phyloP scores from a whole-genome alignment of 1,140 invertebrate genomes.

The Cydia splendana region DNA sequence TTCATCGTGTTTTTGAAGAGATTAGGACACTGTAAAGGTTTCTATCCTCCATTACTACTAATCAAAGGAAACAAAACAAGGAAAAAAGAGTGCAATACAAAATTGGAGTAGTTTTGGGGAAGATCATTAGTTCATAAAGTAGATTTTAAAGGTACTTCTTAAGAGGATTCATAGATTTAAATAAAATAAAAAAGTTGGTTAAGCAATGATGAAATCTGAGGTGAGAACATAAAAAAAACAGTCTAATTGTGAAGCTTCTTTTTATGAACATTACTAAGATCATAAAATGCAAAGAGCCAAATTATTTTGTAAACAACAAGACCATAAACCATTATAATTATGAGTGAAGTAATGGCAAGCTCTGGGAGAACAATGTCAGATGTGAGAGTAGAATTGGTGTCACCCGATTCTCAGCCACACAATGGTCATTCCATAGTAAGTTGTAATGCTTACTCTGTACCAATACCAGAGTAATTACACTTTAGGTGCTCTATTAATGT shows the following conservation, averaged over 20 bases:
- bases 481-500: not conserved
- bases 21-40: not conserved
- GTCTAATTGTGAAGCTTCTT: not conserved
- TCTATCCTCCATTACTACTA: not conserved
- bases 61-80: not conserved
- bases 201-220: not conserved
- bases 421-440: constrained; percentile 41
- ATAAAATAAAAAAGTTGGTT: not conserved
- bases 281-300: not conserved
- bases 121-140: too few relatives aligned
- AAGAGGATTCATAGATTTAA: too few relatives aligned
- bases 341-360: constrained; percentile 22
- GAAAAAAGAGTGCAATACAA: too few relatives aligned
- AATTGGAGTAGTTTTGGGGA: too few relatives aligned
- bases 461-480: constrained; percentile 4
- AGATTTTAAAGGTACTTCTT: too few relatives aligned
- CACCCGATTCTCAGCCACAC: constrained; percentile 55
- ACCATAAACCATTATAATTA: constrained; percentile 2
- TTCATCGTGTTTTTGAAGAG: not conserved
- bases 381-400: constrained; percentile 52
- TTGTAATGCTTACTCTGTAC: constrained; percentile 25
- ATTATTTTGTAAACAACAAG: constrained; percentile 17
- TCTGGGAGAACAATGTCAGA: constrained; percentile 44
- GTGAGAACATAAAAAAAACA: not conserved
- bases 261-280: not conserved